phyloP scores from a whole-genome alignment of 2,113 vertebrate genomes.

The Gambusia affinis region DNA sequence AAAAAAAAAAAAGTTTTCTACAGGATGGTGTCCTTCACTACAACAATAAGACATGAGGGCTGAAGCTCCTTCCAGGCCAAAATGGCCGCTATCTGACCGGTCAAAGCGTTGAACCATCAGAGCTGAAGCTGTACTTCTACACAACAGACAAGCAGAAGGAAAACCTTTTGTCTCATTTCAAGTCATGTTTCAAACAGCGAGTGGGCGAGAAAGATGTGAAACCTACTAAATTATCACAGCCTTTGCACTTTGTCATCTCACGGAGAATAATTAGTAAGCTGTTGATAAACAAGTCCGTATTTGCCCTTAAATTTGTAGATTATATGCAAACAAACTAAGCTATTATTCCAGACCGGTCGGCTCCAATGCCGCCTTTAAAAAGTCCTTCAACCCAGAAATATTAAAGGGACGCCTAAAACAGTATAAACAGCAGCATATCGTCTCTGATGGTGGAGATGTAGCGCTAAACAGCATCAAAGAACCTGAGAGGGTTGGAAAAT shows the following conservation, averaged over 20 bases:
- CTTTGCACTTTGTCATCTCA: not conserved
- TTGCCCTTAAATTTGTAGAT: conserved; percentile 1
- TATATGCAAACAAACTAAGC: not conserved
- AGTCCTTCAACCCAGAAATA: conserved; percentile 5
- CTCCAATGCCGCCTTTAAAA: not conserved
- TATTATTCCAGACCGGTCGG: not conserved
- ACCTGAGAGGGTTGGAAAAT: conserved; percentile 61
- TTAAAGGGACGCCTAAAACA: conserved; percentile 47
- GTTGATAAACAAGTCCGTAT: not conserved
- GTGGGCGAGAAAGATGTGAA: not conserved
- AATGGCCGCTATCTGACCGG: not conserved
- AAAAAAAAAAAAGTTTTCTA: conserved; percentile 22
- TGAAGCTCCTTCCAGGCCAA: not conserved
- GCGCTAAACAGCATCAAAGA: conserved; percentile 63
- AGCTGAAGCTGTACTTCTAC: not conserved
- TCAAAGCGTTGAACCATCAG: not conserved
- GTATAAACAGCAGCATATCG: conserved; percentile 9
- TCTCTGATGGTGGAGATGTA: not conserved
- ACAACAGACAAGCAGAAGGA: not conserved
- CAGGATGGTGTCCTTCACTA: not conserved
- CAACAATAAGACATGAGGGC: not conserved
- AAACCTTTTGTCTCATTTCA: conserved; percentile 8
- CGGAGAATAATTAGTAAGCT: not conserved
- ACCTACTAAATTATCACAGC: not conserved
- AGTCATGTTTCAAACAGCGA: not conserved